phyloP scores from a whole-genome alignment of 2,888 invertebrate species.

The Campoplex nolae region DNA sequence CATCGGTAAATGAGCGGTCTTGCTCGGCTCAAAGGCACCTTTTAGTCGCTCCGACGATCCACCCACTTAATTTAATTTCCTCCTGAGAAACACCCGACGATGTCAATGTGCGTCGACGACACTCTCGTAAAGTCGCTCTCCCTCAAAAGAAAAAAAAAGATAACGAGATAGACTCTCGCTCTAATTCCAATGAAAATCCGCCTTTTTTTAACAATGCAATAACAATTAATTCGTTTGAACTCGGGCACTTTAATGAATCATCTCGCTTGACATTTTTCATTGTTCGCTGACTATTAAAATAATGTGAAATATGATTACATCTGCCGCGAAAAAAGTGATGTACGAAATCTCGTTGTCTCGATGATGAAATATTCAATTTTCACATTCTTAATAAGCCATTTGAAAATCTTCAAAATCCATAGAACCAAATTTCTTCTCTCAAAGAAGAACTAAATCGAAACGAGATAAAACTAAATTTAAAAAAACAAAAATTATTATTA shows the following conservation, averaged over 20 bases:
- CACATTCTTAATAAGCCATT: neutral
- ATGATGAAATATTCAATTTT: neutral
- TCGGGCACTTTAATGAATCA: neutral
- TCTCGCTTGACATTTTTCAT: neutral
- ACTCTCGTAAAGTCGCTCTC: constrained; percentile 32
- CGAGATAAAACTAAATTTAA: neutral
- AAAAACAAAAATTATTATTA: neutral
- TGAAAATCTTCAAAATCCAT: too few species aligned
- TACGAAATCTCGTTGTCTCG: neutral
- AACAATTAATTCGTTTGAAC: constrained; percentile 11
- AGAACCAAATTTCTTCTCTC: neutral
- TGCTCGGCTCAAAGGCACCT: constrained; percentile 69
- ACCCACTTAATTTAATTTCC: constrained; percentile 70
- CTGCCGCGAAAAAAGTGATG: neutral
- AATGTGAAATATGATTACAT: neutral
- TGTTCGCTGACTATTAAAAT: neutral
- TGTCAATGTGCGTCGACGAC: constrained; percentile 51
- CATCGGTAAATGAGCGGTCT: constrained; percentile 55
- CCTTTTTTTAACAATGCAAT: constrained; percentile 5
- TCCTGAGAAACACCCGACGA: constrained; percentile 60
- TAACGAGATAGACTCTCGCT: constrained; percentile 1
- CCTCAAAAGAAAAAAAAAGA: neutral
- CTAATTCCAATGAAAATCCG: constrained; percentile 8
- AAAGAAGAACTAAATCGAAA: neutral
- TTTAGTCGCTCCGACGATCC: constrained; percentile 69